A percentile compares a stretch with the other conserved stretches of the same genome.
Conservation (phyloP, 2,888 invertebrate species). For the Ethmia dodecea region DNA sequence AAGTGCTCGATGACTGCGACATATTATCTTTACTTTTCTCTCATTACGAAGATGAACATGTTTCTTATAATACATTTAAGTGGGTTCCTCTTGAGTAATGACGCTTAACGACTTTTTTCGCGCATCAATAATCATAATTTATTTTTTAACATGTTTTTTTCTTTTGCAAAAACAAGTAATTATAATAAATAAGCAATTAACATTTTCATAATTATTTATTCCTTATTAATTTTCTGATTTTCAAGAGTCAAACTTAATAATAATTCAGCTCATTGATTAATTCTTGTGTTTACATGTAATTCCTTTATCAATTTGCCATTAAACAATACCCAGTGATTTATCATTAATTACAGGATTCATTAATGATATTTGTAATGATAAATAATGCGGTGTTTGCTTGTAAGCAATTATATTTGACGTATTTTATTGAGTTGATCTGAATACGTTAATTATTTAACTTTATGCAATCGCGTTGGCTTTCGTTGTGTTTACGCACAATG, state of each 20-base stretch:
- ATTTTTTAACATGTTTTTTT: background rate
- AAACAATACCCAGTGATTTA: slow-evolving; percentile 13
- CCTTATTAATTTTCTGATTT: slow-evolving; percentile 27
- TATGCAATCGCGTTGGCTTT: too few relatives aligned
- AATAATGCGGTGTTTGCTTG: slow-evolving; percentile 1
- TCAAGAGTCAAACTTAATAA: too few relatives aligned
- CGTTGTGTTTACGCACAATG: too few relatives aligned
- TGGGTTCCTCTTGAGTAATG: too few relatives aligned
- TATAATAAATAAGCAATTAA: background rate
- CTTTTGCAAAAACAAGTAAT: background rate
- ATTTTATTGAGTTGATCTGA: too few relatives aligned
- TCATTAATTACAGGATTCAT: slow-evolving; percentile 2
- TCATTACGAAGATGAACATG: too few relatives aligned
- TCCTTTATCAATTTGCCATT: slow-evolving; percentile 17
- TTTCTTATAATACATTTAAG: too few relatives aligned
- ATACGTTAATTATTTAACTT: too few relatives aligned
- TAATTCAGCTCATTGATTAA: slow-evolving; percentile 34
- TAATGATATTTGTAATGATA: slow-evolving; percentile 5
- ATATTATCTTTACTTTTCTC: too few relatives aligned
- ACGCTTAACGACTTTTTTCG: too few relatives aligned
- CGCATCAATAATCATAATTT: too few relatives aligned
- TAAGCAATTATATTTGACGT: background rate
- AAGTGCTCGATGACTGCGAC: too few relatives aligned
- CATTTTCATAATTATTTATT: slow-evolving; percentile 1
- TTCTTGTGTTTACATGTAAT: slow-evolving; percentile 31